Conservation (phyloP, 2,113 vertebrate species). For the Pycnonotus jocosus region DNA sequence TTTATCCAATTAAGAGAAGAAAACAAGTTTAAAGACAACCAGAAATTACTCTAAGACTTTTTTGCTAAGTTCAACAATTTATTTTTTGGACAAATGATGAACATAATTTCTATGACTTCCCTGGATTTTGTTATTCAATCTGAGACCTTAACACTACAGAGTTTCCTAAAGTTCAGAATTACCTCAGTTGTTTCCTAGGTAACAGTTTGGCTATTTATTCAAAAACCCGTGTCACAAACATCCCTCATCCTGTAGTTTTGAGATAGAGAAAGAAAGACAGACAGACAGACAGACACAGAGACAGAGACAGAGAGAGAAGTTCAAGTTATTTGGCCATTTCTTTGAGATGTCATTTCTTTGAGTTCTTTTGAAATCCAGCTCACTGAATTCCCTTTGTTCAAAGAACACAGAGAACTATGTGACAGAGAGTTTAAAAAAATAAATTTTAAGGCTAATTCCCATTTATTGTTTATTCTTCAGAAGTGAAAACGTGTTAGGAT, state of each 20-base stretch:
- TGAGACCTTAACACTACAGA: not conserved
- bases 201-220: not conserved
- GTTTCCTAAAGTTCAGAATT: not conserved
- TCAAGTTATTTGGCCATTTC: not conserved
- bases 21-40: not conserved
- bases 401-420: not conserved
- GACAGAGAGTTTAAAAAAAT: not conserved
- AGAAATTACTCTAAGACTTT: not conserved
- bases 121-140: not conserved
- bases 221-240: not conserved
- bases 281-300: not conserved
- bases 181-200: not conserved
- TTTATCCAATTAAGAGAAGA: not conserved
- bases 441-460: not conserved
- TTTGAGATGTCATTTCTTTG: not conserved
- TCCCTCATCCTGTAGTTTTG: not conserved
- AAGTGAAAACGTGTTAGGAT: not conserved
- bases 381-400: not conserved
- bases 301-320: not conserved
- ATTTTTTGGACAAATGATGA: not conserved
- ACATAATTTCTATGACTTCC: not conserved
- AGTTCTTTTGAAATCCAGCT: not conserved
- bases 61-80: not conserved
- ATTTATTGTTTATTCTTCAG: conserved; percentile 23
- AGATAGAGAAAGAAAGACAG: not conserved